Base-by-base conservation (phyloP, 2,888 invertebrate species). In the Drosophila buzzatii region DNA sequence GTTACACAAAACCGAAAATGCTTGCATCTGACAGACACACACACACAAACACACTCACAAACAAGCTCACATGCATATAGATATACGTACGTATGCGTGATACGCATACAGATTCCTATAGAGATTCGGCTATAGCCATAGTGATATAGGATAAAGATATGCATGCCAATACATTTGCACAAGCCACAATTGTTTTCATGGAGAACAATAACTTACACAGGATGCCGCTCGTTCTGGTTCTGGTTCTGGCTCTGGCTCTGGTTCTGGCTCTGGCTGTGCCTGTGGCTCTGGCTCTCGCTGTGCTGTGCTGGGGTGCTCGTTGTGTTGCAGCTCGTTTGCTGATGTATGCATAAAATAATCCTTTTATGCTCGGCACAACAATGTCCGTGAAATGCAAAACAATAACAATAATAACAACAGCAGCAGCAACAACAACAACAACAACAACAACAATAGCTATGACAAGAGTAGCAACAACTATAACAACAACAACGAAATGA, bases 331-430 rank as follows among this genome's bases (percentile, higher is more conserved):
- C 55, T 79, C 70, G 64, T 68, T 73, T 73, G 85, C 90, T 87
- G 86, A 87, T 87, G 90, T 87, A 85, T 87, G 86, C 86, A 87
- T 90, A 87, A 90, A 87, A 90, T 87, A 90, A 87, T 87, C 86
- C 90, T 78, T 85, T 87, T 87, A 87, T 87, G 82, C 88, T 85
- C 82, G 65, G 85, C 85, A 90, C 86, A 89, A 87, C 86, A 87
- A 90, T 90, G 90, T 87, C 90, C 86, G 90, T 90, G 86, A 87
- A 87, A 90, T 90, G 88, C 88, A 87, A 90, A 90, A 89, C 89
- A 86, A 89, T 85, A 90, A 86, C 83, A 90, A 77, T 72, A 77
- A 89, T 75, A 85, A 71, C 88, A 81, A 68, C 72, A 66, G 27
- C 76, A 69, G 33, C 61, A 62, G 8, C 67, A 65, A 42, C 56